Percentiles rank a stretch among this genome's conserved stretches.
These are phyloP conservation scores for Lateolabrax maculatus DNA, from an alignment of 2,797 vertebrate species.

Conservation along the genomic window DNA sequence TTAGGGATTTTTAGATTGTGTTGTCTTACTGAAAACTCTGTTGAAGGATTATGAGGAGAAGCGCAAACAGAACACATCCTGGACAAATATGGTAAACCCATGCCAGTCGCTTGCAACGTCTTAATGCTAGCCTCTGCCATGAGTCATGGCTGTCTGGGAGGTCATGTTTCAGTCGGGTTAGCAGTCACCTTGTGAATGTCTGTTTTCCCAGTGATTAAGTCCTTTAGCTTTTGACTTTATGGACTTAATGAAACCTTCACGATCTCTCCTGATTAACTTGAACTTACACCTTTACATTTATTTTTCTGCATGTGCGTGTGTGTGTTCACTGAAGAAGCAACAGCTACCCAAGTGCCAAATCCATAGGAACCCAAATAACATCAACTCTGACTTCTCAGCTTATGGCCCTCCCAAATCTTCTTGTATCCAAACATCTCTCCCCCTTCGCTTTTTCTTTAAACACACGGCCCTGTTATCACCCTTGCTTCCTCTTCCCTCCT, in stretches of 20 bases:
- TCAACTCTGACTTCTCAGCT: constrained; percentile 36
- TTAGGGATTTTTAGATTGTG: constrained; percentile 5
- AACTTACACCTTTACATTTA: constrained; percentile 30
- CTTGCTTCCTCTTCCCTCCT: constrained; percentile 82
- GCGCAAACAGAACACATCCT: constrained; percentile 50
- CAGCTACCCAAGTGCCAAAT: not conserved
- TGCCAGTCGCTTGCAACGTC: constrained; percentile 18
- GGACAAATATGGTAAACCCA: constrained; percentile 33
- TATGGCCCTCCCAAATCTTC: constrained; percentile 27
- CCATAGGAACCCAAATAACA: constrained; percentile 10
- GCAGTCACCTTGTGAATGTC: constrained; percentile 44
- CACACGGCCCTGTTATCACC: constrained; percentile 81
- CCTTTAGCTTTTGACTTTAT: constrained; percentile 30
- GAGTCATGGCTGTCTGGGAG: constrained; percentile 65
- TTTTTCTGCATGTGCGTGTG: not conserved
- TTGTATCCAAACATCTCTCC: constrained; percentile 56
- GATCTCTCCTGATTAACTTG: constrained; percentile 32
- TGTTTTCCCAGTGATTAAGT: constrained; percentile 48
- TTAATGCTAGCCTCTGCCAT: constrained; percentile 13
- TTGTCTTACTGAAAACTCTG: constrained; percentile 32
- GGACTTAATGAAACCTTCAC: constrained; percentile 40
- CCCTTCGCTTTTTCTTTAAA: constrained; percentile 70
- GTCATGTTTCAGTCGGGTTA: constrained; percentile 63
- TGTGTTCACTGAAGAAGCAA: constrained; percentile 12
- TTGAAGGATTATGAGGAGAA: constrained; percentile 33